phyloP scores from a whole-genome alignment of 2,888 invertebrate species.

The Sminthurides aquaticus region DNA sequence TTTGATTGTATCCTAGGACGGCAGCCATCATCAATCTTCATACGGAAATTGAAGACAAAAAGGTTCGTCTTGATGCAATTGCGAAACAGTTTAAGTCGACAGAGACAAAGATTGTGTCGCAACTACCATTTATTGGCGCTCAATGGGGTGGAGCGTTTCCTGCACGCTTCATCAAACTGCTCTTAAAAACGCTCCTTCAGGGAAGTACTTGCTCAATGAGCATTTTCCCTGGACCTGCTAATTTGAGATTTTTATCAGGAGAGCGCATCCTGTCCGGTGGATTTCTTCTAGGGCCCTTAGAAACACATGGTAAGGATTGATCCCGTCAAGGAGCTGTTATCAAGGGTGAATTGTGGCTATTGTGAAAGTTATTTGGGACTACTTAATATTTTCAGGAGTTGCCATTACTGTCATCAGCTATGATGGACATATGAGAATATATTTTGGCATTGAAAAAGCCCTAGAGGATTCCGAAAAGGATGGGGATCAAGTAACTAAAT shows the following conservation, averaged over 20 bases:
- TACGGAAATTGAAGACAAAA: not conserved
- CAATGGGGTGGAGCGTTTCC: constrained; percentile 11
- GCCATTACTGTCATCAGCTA: constrained; percentile 19
- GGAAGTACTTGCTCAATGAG: constrained; percentile 21
- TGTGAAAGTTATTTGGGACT: not conserved
- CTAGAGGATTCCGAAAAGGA: not conserved
- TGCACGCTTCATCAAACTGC: constrained; percentile 3
- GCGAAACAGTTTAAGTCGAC: constrained; percentile 6
- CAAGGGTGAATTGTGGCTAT: not conserved
- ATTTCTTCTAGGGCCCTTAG: constrained; percentile 16
- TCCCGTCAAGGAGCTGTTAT: not conserved
- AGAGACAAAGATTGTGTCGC: constrained; percentile 16
- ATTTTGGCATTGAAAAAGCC: constrained; percentile 17
- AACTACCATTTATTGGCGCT: constrained; percentile 12
- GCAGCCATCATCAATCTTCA: constrained; percentile 11
- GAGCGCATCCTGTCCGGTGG: constrained; percentile 14
- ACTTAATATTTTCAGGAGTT: constrained; percentile 7
- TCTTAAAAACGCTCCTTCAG: constrained; percentile 14
- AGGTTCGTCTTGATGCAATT: not conserved
- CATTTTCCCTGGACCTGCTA: constrained; percentile 19
- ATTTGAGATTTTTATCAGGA: constrained; percentile 12
- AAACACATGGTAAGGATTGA: constrained; percentile 11
- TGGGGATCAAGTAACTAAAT: constrained; percentile 1
- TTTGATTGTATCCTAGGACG: constrained; percentile 6
- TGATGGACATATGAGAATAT: constrained; percentile 13